A percentile compares a stretch with the other conserved stretches of the same genome.
Evolutionary conservation across 2,113 vertebrate species (phyloP).

Genomic region (Hemichromis elongatus): DNA sequence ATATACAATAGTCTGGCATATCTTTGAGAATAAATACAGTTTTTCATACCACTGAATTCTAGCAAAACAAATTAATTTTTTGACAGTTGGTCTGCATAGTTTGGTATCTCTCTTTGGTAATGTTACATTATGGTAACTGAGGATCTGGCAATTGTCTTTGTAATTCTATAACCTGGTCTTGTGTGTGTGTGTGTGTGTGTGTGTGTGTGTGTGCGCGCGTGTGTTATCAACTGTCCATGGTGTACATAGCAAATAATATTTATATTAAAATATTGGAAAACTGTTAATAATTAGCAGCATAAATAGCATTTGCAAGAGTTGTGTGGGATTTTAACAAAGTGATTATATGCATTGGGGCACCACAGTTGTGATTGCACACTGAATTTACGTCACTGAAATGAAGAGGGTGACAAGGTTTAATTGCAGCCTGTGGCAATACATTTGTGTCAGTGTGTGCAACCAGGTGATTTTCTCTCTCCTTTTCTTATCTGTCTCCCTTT

Average conservation of each 20-base stretch:
- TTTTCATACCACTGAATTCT: neutral
- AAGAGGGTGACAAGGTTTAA: constrained; percentile 39
- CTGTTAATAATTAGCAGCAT: neutral
- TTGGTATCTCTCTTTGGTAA: neutral
- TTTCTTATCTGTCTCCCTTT: neutral
- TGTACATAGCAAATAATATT: neutral
- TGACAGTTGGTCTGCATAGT: neutral
- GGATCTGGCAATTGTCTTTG: neutral
- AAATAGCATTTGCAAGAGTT: neutral
- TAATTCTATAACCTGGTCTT: too few relatives aligned
- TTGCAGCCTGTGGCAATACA: constrained; percentile 31
- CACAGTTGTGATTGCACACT: neutral
- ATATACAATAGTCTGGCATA: neutral
- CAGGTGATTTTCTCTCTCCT: constrained; percentile 1
- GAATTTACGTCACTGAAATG: constrained; percentile 5
- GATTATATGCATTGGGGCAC: neutral
- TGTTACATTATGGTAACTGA: neutral
- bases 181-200: too few relatives aligned
- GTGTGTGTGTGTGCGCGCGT: too few relatives aligned
- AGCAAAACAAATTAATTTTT: neutral
- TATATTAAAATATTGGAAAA: neutral
- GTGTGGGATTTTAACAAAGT: neutral
- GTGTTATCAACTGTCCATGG: neutral
- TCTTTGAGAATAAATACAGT: neutral
- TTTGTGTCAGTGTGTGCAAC: constrained; percentile 6